A percentile compares a stretch with the other conserved stretches of the same genome.
These are phyloP conservation scores for Acrossocheilus wenchowensis DNA, from an alignment of 2,797 vertebrate genomes.

Conservation along the genomic window DNA sequence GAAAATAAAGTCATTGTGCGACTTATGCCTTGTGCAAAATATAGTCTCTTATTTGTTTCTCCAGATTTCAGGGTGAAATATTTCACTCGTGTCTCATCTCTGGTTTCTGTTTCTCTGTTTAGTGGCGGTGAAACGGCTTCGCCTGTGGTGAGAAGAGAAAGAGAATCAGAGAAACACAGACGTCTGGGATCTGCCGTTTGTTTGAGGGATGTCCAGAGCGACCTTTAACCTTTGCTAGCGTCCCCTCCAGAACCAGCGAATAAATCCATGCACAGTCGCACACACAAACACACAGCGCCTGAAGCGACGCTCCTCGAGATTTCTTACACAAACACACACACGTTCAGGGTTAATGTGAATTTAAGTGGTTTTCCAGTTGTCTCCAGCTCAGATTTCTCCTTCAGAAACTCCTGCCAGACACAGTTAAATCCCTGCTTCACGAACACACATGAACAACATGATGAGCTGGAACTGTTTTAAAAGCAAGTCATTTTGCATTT, in stretches of 20 bases:
- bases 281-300: not conserved
- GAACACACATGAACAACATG: not conserved
- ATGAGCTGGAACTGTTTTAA: not conserved
- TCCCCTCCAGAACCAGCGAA: not conserved
- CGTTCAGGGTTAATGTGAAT: not conserved
- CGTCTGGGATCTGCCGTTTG: not conserved
- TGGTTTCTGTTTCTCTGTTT: constrained; percentile 10
- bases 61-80: not conserved
- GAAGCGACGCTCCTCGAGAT: not conserved
- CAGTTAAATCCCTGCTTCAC: constrained; percentile 3
- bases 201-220: constrained; percentile 1
- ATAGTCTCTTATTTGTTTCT: not conserved
- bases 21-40: not conserved
- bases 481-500: not conserved
- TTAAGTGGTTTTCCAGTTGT: constrained; percentile 52
- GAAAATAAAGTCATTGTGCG: not conserved
- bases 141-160: constrained; percentile 41
- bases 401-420: constrained; percentile 21
- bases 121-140: not conserved
- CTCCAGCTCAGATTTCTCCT: constrained; percentile 38
- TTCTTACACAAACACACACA: constrained; percentile 14
- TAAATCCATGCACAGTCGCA: too few relatives aligned
- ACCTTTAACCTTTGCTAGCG: not conserved
- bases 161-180: not conserved
- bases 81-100: too few relatives aligned